These are phyloP conservation scores for Bos taurus DNA, from an alignment of 2,113 vertebrate genomes.

Conservation along the genomic window DNA sequence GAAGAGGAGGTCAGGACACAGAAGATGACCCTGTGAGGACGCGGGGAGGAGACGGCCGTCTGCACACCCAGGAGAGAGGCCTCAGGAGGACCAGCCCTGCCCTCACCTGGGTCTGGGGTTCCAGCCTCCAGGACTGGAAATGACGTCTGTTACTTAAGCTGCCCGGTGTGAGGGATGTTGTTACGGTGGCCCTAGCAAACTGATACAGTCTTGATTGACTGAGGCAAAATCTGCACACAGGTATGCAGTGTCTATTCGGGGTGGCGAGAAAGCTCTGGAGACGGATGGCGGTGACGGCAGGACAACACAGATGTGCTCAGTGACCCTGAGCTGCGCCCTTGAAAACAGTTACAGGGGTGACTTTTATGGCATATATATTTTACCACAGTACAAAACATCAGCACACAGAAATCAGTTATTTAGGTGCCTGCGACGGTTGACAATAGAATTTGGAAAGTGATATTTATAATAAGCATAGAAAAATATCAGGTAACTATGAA, in stretches of 20 bases:
- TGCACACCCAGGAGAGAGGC: neutral
- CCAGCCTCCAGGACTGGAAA: too few relatives aligned
- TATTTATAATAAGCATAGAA: neutral
- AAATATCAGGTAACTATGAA: neutral
- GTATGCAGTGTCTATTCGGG: neutral
- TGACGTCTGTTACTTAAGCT: fast-evolving
- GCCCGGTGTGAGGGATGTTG: neutral
- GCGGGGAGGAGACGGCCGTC: fast-evolving
- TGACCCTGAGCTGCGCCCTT: fast-evolving
- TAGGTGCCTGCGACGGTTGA: fast-evolving
- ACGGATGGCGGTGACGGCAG: fast-evolving
- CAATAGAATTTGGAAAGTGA: neutral
- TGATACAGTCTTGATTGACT: too few relatives aligned
- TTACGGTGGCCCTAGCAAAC: neutral
- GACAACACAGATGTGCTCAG: fast-evolving
- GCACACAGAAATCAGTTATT: neutral
- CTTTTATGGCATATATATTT: neutral
- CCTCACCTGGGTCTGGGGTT: neutral
- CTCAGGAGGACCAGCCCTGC: neutral
- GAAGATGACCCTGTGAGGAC: fast-evolving
- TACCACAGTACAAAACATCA: neutral
- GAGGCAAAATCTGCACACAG: neutral
- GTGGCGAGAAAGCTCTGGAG: too few relatives aligned
- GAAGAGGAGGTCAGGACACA: neutral
- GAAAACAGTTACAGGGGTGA: fast-evolving